A percentile compares a stretch with the other conserved stretches of the same genome.
These are phyloP conservation scores for Malthinus flaveolus DNA, from an alignment of 2,888 invertebrate species.

Conservation along the genomic window DNA sequence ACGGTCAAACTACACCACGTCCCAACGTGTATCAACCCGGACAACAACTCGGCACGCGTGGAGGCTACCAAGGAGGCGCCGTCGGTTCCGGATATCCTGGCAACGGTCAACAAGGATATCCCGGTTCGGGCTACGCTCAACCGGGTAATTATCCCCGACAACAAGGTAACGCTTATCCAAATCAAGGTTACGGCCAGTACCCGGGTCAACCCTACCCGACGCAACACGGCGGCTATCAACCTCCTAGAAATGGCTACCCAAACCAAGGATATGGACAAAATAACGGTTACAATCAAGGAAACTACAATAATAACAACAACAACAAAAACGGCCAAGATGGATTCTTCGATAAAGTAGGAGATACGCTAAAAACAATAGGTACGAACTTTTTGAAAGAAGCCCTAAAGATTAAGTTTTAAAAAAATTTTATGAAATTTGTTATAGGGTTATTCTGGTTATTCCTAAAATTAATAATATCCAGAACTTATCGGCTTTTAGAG, in stretches of 20 bases:
- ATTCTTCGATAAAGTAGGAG: conserved; percentile 46
- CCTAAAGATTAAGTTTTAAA: conserved; percentile 38
- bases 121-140: conserved; percentile 27
- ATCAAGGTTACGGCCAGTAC: conserved; percentile 10
- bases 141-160: conserved; percentile 27
- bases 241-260: conserved; percentile 27
- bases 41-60: conserved; percentile 27
- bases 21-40: conserved; percentile 39
- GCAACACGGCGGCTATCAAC: conserved; percentile 9
- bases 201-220: conserved; percentile 13
- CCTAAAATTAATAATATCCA: conserved; percentile 38
- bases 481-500: conserved; percentile 2
- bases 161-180: conserved; percentile 33
- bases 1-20: conserved; percentile 47
- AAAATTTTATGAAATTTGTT: conserved; percentile 42
- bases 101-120: conserved; percentile 30
- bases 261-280: background rate
- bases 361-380: conserved; percentile 50
- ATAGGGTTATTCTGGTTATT: conserved; percentile 53
- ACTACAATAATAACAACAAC: conserved; percentile 21
- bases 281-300: conserved; percentile 17
- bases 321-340: conserved; percentile 37
- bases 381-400: conserved; percentile 50
- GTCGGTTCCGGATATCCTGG: conserved; percentile 50
- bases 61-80: conserved; percentile 48